Evolutionary conservation across 2,888 invertebrate genomes (phyloP).

Genomic region (Zaprionus lineosus): DNA sequence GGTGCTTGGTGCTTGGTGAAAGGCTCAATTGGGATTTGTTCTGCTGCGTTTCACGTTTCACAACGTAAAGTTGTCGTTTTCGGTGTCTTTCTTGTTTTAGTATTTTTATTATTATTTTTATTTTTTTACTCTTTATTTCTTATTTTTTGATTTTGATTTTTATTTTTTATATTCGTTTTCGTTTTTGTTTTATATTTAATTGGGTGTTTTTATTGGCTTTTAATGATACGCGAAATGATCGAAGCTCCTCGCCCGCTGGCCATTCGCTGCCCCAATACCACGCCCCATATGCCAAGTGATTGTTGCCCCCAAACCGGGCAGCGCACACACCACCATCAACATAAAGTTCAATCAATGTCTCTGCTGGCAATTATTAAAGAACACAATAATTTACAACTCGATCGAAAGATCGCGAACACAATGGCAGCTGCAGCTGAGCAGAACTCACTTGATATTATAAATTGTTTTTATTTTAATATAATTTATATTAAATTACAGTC

Average conservation of each 20-base stretch:
- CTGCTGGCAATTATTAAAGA: slow-evolving; percentile 53
- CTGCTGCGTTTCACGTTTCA: slow-evolving; percentile 38
- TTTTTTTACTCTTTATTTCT: slow-evolving; percentile 1
- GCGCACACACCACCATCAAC: slow-evolving; percentile 50
- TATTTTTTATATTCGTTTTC: not conserved
- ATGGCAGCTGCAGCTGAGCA: slow-evolving; percentile 11
- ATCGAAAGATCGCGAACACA: too few species aligned
- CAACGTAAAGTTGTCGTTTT: too few species aligned
- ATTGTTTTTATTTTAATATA: not conserved
- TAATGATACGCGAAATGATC: slow-evolving; percentile 77
- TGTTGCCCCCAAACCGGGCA: slow-evolving; percentile 65
- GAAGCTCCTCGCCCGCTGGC: slow-evolving; percentile 66
- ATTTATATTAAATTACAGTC: slow-evolving; percentile 8
- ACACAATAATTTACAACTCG: slow-evolving; percentile 36
- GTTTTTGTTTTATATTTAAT: slow-evolving; percentile 67
- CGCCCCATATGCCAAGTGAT: slow-evolving; percentile 60
- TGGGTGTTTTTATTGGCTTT: slow-evolving; percentile 78
- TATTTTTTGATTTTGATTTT: not conserved
- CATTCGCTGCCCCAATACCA: slow-evolving; percentile 40
- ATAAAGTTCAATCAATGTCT: slow-evolving; percentile 71
- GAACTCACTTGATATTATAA: slow-evolving; percentile 7
- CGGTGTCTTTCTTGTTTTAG: too few species aligned
- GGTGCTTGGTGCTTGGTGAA: slow-evolving; percentile 50
- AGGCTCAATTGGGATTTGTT: slow-evolving; percentile 77
- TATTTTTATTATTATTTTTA: too few species aligned